A percentile compares a stretch with the other conserved stretches of the same genome.
These are phyloP conservation scores for Cryptosula pallasiana DNA, from an alignment of 2,888 invertebrate genomes.

Conservation along the genomic window DNA sequence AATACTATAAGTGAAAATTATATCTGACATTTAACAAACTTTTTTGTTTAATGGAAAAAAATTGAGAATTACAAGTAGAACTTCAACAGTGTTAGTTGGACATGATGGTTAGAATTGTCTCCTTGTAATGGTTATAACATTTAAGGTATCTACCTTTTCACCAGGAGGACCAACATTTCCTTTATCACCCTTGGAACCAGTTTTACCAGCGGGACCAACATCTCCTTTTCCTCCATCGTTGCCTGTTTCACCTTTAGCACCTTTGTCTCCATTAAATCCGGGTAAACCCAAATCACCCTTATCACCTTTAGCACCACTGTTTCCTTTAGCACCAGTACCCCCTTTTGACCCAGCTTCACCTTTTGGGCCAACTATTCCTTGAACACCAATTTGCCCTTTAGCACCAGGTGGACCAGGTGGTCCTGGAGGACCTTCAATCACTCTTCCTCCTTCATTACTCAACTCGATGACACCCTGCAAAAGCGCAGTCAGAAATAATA, in stretches of 20 bases:
- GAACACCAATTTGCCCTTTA: not conserved
- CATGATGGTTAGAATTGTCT: no score
- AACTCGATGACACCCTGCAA: slow-evolving; percentile 17
- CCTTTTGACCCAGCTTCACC: not conserved
- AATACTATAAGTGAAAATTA: no score
- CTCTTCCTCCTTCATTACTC: not conserved
- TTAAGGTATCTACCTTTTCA: not conserved
- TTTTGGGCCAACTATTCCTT: not conserved
- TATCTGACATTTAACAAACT: no score
- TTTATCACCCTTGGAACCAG: not conserved
- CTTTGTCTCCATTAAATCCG: not conserved
- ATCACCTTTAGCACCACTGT: not conserved
- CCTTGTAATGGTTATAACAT: no score
- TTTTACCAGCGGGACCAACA: not conserved
- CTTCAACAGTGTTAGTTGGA: no score
- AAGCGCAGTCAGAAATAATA: not conserved
- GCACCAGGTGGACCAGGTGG: slow-evolving; percentile 1
- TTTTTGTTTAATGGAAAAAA: no score
- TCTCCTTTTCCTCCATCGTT: not conserved
- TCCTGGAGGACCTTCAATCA: not conserved
- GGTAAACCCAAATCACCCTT: not conserved
- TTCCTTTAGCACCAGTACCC: not conserved
- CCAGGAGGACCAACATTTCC: not conserved
- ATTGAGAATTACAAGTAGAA: no score
- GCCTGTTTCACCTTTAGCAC: not conserved